A percentile compares a stretch with the other conserved stretches of the same genome.
These are phyloP conservation scores for Caenorhabditis uteleia DNA, from an alignment of 2,888 invertebrate species.

Conservation along the genomic window DNA sequence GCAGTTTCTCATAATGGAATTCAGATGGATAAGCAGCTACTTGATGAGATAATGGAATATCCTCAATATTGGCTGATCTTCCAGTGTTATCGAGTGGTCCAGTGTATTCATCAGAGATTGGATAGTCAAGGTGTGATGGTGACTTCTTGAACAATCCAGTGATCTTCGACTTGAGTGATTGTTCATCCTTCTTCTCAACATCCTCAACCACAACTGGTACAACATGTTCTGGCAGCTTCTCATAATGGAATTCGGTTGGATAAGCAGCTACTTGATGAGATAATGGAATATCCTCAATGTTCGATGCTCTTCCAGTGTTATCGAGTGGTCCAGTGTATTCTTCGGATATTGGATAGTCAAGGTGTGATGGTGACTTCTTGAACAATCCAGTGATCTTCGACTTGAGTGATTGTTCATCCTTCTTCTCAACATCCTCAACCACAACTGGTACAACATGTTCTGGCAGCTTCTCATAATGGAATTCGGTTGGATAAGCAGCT, in stretches of 20 bases:
- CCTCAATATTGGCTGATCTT: conserved; percentile 34
- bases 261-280: conserved; percentile 6
- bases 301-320: conserved; percentile 13
- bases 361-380: conserved; percentile 41
- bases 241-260: conserved; percentile 17
- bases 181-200: conserved; percentile 40
- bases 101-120: conserved; percentile 34
- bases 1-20: conserved; percentile 38
- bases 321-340: conserved; percentile 27
- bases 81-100: conserved; percentile 40
- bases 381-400: conserved; percentile 40
- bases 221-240: conserved; percentile 10
- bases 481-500: conserved; percentile 5
- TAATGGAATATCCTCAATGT: conserved; percentile 40
- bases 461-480: conserved; percentile 9
- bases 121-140: conserved; percentile 46
- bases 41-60: conserved; percentile 39
- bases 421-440: conserved; percentile 8
- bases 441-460: conserved; percentile 4
- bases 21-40: conserved; percentile 47
- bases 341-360: conserved; percentile 39
- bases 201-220: conserved; percentile 11
- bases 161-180: conserved; percentile 39
- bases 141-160: conserved; percentile 38
- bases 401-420: conserved; percentile 4